phyloP scores from a whole-genome alignment of 2,113 vertebrate genomes.

The Megaptera novaeangliae region DNA sequence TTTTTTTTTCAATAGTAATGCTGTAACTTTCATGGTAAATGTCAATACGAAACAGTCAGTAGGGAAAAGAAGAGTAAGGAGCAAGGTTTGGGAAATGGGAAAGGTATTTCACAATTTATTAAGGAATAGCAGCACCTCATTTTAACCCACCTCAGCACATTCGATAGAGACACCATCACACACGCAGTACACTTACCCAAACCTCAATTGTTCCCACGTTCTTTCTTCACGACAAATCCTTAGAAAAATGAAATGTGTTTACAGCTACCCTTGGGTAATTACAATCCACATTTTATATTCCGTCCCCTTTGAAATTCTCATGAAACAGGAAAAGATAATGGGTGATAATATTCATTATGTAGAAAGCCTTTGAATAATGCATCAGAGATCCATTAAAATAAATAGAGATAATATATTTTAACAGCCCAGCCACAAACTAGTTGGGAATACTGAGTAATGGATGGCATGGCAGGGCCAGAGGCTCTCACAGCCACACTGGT shows the following conservation, averaged over 20 bases:
- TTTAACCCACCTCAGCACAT: not conserved
- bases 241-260: constrained; percentile 39
- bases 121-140: not conserved
- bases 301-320: constrained; percentile 41
- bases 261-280: not conserved
- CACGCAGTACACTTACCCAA: not conserved
- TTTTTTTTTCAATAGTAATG: not conserved
- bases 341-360: constrained; percentile 52
- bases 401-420: constrained; percentile 57
- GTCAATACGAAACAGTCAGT: not conserved
- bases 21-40: not conserved
- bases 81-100: not conserved
- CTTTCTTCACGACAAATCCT: not conserved
- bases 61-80: not conserved
- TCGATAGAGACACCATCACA: not conserved
- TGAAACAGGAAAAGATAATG: constrained; percentile 41
- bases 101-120: not conserved
- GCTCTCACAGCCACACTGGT: not conserved
- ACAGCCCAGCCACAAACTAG: not conserved
- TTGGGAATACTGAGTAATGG: not conserved
- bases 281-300: constrained; percentile 34
- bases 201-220: not conserved
- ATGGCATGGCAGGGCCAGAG: not conserved
- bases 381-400: constrained; percentile 68
- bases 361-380: constrained; percentile 69